A percentile compares a stretch with the other conserved stretches of the same genome.
phyloP scores from a whole-genome alignment of 2,113 vertebrate species.

The Mystacornis crossleyi region DNA sequence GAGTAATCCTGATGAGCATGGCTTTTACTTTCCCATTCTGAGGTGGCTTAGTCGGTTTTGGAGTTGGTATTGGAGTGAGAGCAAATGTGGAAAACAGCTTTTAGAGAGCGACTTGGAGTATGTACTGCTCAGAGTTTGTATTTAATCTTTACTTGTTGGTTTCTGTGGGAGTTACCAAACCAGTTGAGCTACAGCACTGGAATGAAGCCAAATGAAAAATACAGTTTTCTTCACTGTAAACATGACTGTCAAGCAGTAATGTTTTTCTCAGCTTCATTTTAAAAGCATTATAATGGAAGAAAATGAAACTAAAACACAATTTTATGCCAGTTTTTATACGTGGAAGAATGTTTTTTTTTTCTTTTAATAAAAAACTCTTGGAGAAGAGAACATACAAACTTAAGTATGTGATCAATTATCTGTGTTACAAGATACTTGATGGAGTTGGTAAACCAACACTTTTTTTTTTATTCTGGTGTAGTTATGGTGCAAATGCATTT shows the following conservation, averaged over 20 bases:
- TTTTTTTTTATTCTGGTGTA: slow-evolving; percentile 5
- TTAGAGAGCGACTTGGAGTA: rapidly evolving
- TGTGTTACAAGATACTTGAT: not conserved
- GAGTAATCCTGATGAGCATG: not conserved
- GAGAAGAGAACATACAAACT: not conserved
- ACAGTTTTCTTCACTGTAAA: slow-evolving; percentile 64
- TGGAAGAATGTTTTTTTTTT: not conserved
- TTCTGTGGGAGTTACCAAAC: slow-evolving; percentile 66
- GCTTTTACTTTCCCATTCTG: not conserved
- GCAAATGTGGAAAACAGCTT: not conserved
- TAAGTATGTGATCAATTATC: slow-evolving; percentile 15
- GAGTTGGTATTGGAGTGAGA: not conserved
- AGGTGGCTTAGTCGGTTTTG: not conserved
- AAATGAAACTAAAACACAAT: slow-evolving; percentile 57
- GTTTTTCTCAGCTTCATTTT: slow-evolving; percentile 65
- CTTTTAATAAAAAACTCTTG: slow-evolving; percentile 6
- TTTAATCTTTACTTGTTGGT: slow-evolving; percentile 50
- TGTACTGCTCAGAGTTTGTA: not conserved
- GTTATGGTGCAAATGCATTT: not conserved
- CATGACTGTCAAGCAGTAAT: slow-evolving; percentile 60
- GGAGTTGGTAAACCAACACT: not conserved
- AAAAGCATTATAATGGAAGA: slow-evolving; percentile 50
- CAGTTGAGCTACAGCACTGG: slow-evolving; percentile 52
- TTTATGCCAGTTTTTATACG: slow-evolving; percentile 38
- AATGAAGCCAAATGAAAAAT: slow-evolving; percentile 55